These are phyloP conservation scores for Girardia tigrina DNA, from an alignment of 2,888 invertebrate species.

Conservation along the genomic window DNA sequence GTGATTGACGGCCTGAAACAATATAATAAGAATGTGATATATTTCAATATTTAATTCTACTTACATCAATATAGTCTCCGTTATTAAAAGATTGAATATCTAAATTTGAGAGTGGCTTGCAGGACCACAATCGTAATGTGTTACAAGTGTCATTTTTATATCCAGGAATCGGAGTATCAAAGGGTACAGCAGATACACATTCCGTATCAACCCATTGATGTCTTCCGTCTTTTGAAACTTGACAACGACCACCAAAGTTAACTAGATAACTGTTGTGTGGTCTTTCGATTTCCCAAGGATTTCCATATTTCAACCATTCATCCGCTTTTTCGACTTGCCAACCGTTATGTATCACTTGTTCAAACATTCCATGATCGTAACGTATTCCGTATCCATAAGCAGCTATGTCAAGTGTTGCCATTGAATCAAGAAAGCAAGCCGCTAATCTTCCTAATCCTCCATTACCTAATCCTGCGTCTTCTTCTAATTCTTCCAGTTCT, in stretches of 20 bases:
- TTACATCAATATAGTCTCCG: constrained; percentile 80
- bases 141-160: constrained; percentile 95
- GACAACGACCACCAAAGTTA: constrained; percentile 85
- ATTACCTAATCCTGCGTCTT: constrained; percentile 94
- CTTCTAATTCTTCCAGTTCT: constrained; percentile 87
- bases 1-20: constrained; percentile 94
- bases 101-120: constrained; percentile 65
- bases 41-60: too few species aligned
- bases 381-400: constrained; percentile 96
- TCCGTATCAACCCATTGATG: constrained; percentile 77
- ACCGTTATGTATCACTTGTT: constrained; percentile 83
- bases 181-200: constrained; percentile 92
- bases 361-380: constrained; percentile 97
- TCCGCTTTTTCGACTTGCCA: constrained; percentile 95
- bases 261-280: constrained; percentile 95
- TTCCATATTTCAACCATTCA: constrained; percentile 95
- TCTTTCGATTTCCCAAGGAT: constrained; percentile 97
- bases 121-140: constrained; percentile 89
- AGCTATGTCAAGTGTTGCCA: constrained; percentile 90
- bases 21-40: too few species aligned
- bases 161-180: constrained; percentile 93
- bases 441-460: constrained; percentile 92
- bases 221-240: constrained; percentile 66
- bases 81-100: constrained; percentile 65
- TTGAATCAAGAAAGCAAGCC: constrained; percentile 93